Base-by-base conservation (phyloP, 2,797 vertebrate genomes). In the Pseudotriccus pelzelni region DNA sequence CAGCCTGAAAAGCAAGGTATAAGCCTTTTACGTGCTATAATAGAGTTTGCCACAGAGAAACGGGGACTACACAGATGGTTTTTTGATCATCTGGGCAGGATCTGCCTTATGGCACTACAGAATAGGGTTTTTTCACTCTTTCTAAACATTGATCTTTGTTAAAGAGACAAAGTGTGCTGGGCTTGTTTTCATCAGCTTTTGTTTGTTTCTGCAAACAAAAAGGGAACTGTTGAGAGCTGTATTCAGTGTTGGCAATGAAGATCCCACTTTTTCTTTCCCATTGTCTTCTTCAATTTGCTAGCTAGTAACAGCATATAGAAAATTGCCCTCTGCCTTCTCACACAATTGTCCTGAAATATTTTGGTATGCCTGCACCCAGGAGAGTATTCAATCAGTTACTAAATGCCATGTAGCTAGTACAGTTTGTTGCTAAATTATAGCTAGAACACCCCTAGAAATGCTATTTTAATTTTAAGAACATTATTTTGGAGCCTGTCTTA, bases 171-270 rank as follows among this genome's bases (percentile, higher is more conserved):
- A 95, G 80, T 92, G 72, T 80, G 49, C 83, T 74, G 47, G 52
- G 20, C 46, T 95, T 95, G 85, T 96, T 96, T 96, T 93, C 81
- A 78, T 90, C 67, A 68, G 80, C 83, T 88, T 97, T 91, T 95
- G 89, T 94, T 96, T 96, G 91, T 88, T 91, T 89, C 77, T 89
- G 37, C 2, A 2, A 84, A 74, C 28, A 93, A 94, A 96, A 96
- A 88, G 90, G 52, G 77, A 94, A 94, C 85, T 97, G 91, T 95
- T 94, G 49, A 68, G 56, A 76, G 80, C 77, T 79, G 80, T 74
- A 83, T 91, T 96, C 77, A 72, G 39, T 74, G 60, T 15, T 94
- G 87, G 87, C 94, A 87, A 46, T 63, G 69, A 95, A 86, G 82
- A 88, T 55, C 21, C 37, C 47, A 67, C 79, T 95, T 88, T 67